phyloP scores from a whole-genome alignment of 1,140 invertebrate genomes.

The Euwallacea fornicatus region DNA sequence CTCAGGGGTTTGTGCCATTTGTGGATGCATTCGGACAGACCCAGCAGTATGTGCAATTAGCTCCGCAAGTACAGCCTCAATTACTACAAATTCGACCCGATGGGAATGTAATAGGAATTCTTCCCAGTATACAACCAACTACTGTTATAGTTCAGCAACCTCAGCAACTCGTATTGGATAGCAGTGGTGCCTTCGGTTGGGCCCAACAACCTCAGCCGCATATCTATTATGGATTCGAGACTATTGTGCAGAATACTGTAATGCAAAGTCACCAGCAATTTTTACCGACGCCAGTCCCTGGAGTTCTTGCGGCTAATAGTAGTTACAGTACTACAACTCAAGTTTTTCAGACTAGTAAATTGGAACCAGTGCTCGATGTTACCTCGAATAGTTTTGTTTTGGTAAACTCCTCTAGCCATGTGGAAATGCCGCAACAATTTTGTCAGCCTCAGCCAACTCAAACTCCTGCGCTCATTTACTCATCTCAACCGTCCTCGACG shows the following conservation, averaged over 20 bases:
- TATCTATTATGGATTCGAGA: slow-evolving; percentile 79
- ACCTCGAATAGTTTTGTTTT: slow-evolving; percentile 68
- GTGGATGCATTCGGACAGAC: slow-evolving; percentile 67
- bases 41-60: slow-evolving; percentile 70
- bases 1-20: slow-evolving; percentile 67
- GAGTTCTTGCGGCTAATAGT: slow-evolving; percentile 73
- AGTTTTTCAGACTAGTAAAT: slow-evolving; percentile 79
- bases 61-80: slow-evolving; percentile 55
- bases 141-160: slow-evolving; percentile 51
- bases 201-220: slow-evolving; percentile 59
- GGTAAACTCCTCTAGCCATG: slow-evolving; percentile 58
- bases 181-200: slow-evolving; percentile 51
- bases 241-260: slow-evolving; percentile 81
- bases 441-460: slow-evolving; percentile 29
- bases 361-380: slow-evolving; percentile 76
- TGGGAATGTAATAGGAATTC: slow-evolving; percentile 65
- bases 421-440: slow-evolving; percentile 42
- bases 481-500: slow-evolving; percentile 30
- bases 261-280: slow-evolving; percentile 79
- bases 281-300: slow-evolving; percentile 73
- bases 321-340: slow-evolving; percentile 81
- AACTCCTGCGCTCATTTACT: slow-evolving; percentile 36
- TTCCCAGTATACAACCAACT: slow-evolving; percentile 64
- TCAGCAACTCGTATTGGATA: slow-evolving; percentile 49
- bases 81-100: slow-evolving; percentile 58